A percentile compares a stretch with the other conserved stretches of the same genome.
These are phyloP conservation scores for Atta colombica DNA, from an alignment of 1,140 invertebrate genomes.

Conservation along the genomic window DNA sequence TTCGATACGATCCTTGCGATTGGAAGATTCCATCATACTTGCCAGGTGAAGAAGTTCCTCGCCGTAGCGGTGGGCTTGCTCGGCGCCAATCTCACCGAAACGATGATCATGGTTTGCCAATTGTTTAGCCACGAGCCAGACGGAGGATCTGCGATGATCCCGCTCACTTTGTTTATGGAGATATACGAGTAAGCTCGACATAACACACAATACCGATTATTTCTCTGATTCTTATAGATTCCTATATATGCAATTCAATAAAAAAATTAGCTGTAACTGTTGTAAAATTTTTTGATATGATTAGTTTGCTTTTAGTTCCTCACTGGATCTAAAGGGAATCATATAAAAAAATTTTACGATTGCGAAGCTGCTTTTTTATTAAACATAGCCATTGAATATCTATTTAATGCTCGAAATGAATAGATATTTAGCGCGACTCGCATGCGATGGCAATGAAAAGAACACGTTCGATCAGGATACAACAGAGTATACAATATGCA, in stretches of 20 bases:
- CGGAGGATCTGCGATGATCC: slow-evolving; percentile 93
- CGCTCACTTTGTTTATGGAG: slow-evolving; percentile 90
- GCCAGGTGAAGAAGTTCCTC: slow-evolving; percentile 84
- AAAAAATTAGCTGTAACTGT: too few species aligned
- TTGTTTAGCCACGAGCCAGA: slow-evolving; percentile 93
- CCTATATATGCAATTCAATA: too few species aligned
- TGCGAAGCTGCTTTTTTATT: too few species aligned
- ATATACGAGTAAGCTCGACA: slow-evolving; percentile 87
- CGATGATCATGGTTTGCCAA: slow-evolving; percentile 94
- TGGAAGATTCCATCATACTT: slow-evolving; percentile 81
- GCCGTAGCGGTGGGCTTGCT: slow-evolving; percentile 83
- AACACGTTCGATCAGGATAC: slow-evolving; percentile 62
- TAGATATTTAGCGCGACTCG: slow-evolving; percentile 82
- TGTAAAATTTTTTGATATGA: too few species aligned
- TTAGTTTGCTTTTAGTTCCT: too few species aligned
- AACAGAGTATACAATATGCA: slow-evolving; percentile 61
- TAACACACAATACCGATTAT: background rate
- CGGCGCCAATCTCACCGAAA: slow-evolving; percentile 86
- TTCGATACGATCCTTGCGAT: slow-evolving; percentile 81
- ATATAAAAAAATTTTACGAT: too few species aligned
- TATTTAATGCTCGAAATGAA: background rate
- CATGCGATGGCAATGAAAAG: slow-evolving; percentile 80
- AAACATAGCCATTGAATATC: background rate
- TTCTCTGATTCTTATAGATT: too few species aligned
- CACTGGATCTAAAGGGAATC: too few species aligned